phyloP scores from a whole-genome alignment of 2,113 vertebrate species.

The Chionodraco myersi region DNA sequence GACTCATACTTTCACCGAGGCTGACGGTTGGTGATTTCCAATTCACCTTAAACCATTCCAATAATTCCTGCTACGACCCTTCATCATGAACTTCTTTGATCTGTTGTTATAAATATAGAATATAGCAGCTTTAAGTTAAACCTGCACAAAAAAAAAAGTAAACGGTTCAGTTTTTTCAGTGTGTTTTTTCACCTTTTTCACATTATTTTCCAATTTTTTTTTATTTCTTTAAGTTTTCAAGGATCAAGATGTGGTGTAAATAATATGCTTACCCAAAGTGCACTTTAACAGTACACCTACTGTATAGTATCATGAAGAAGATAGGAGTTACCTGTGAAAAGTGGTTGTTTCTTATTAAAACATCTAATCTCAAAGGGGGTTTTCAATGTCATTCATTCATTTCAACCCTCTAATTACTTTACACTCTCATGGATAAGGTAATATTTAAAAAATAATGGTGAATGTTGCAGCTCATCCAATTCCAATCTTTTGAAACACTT shows the following conservation, averaged over 20 bases:
- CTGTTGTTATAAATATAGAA: background rate
- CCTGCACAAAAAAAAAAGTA: background rate
- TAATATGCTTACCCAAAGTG: background rate
- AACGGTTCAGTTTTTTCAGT: background rate
- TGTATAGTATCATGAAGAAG: background rate
- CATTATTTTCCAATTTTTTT: background rate
- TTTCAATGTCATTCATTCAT: too few relatives aligned
- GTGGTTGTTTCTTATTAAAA: too few relatives aligned
- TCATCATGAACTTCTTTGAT: background rate
- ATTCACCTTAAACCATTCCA: too few relatives aligned
- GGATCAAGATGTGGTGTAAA: background rate
- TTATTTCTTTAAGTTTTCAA: background rate
- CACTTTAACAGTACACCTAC: background rate
- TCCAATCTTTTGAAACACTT: too few relatives aligned
- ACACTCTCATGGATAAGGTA: too few relatives aligned
- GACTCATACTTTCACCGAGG: background rate
- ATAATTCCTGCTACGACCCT: too few relatives aligned
- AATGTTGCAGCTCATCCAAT: too few relatives aligned
- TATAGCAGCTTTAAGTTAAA: background rate
- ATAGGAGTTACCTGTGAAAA: background rate
- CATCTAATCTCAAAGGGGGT: too few relatives aligned
- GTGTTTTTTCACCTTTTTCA: background rate
- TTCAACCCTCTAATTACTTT: too few relatives aligned
- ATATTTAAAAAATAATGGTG: too few relatives aligned
- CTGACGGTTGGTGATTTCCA: background rate